These are phyloP conservation scores for Sebastes kiyomatsui DNA, from an alignment of 2,797 vertebrate genomes.

Conservation along the genomic window DNA sequence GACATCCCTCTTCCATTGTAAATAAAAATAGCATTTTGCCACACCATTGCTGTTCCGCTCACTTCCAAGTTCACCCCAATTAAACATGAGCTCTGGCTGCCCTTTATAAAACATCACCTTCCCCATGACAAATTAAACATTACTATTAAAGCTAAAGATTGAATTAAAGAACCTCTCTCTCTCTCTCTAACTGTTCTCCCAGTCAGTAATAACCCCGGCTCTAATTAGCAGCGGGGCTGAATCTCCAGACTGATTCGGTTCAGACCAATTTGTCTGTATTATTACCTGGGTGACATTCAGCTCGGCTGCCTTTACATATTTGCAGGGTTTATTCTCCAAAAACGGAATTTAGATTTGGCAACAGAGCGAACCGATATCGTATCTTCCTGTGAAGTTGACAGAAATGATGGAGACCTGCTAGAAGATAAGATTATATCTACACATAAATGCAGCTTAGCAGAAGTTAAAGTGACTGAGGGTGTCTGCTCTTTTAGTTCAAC, in stretches of 20 bases:
- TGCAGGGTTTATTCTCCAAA: slow-evolving; percentile 35
- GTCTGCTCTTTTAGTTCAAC: not conserved
- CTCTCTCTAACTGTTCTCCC: slow-evolving; percentile 12
- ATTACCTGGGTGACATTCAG: slow-evolving; percentile 81
- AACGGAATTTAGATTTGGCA: slow-evolving; percentile 1
- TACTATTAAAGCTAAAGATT: slow-evolving; percentile 74
- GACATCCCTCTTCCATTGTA: slow-evolving; percentile 35
- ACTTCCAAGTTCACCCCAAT: slow-evolving; percentile 72
- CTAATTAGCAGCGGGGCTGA: slow-evolving; percentile 79
- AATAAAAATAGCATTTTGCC: slow-evolving; percentile 55
- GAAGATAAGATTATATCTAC: not conserved
- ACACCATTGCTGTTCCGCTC: slow-evolving; percentile 18
- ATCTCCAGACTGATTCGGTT: slow-evolving; percentile 79
- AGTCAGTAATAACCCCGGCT: slow-evolving; percentile 78
- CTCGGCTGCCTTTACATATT: slow-evolving; percentile 49
- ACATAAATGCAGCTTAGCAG: not conserved
- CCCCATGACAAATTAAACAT: slow-evolving; percentile 81
- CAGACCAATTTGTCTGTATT: slow-evolving; percentile 82
- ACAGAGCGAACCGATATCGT: not conserved
- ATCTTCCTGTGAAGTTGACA: not conserved
- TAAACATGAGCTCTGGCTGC: slow-evolving; percentile 76
- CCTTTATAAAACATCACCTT: slow-evolving; percentile 78
- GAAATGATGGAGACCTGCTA: not conserved
- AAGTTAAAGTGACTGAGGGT: not conserved
- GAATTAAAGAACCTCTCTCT: slow-evolving; percentile 58